These are phyloP conservation scores for Dinomys branickii DNA, from an alignment of 2,113 vertebrate species.

Conservation along the genomic window DNA sequence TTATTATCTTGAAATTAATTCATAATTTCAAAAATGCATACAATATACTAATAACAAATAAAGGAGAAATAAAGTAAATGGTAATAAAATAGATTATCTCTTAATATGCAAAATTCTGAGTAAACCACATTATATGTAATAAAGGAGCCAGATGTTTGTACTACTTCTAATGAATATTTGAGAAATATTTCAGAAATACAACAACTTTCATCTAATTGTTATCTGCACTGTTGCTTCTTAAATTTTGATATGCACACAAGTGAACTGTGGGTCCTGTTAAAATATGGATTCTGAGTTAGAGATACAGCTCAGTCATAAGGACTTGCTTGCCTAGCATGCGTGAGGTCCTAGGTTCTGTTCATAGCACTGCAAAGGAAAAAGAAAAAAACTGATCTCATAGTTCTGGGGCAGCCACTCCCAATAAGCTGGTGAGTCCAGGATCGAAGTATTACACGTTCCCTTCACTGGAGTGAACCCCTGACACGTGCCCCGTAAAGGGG, in stretches of 20 bases:
- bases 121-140: background rate
- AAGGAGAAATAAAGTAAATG: background rate
- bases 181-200: background rate
- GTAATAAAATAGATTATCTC: background rate
- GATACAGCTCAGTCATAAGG: background rate
- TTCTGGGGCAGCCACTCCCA: background rate
- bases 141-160: background rate
- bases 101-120: background rate
- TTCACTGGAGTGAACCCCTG: background rate
- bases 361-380: background rate
- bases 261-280: background rate
- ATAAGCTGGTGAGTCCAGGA: background rate
- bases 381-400: background rate
- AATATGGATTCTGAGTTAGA: background rate
- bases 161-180: background rate
- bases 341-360: background rate
- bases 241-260: background rate
- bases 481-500: background rate
- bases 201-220: background rate
- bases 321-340: background rate
- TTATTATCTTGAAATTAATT: constrained; percentile 2
- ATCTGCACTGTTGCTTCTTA: background rate
- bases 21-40: background rate
- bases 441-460: background rate
- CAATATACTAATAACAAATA: background rate